Evolutionary conservation across 2,888 invertebrate genomes (phyloP).

Genomic region (Spilosoma lubricipeda): DNA sequence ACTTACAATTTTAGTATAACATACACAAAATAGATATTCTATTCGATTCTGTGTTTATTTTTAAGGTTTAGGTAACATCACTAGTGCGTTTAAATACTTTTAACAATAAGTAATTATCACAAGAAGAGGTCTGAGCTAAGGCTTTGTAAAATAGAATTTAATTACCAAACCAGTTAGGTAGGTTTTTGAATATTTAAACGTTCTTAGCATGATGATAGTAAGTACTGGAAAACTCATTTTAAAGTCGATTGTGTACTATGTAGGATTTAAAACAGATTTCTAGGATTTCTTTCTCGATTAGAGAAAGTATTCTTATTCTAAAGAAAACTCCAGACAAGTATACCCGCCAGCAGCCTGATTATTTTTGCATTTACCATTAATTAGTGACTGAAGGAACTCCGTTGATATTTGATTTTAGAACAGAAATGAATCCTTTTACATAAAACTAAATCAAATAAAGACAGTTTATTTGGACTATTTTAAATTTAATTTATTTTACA

Average conservation of each 20-base stretch:
- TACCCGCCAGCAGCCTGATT: background rate
- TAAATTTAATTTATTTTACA: too few relatives aligned
- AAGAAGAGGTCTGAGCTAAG: slow-evolving; percentile 58
- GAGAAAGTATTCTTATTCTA: background rate
- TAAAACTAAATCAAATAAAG: too few relatives aligned
- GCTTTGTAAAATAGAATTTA: slow-evolving; percentile 48
- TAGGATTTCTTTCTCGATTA: background rate
- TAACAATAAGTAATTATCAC: slow-evolving; percentile 69
- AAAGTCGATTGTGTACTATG: background rate
- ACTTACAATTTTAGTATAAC: too few relatives aligned
- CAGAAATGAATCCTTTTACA: too few relatives aligned
- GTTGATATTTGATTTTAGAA: too few relatives aligned
- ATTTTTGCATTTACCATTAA: too few relatives aligned
- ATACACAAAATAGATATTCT: background rate
- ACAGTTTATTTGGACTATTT: too few relatives aligned
- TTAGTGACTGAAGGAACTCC: too few relatives aligned
- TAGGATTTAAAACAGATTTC: background rate
- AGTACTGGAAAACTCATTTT: slow-evolving; percentile 12
- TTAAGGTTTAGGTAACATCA: slow-evolving; percentile 30
- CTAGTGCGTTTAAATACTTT: slow-evolving; percentile 62
- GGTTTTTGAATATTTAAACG: slow-evolving; percentile 50
- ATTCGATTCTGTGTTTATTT: slow-evolving; percentile 10
- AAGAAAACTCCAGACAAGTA: background rate
- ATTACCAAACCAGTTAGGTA: slow-evolving; percentile 52
- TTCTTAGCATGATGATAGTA: slow-evolving; percentile 48